Evolutionary conservation across 2,797 vertebrate genomes (phyloP).

Genomic region (Taeniopygia guttata): DNA sequence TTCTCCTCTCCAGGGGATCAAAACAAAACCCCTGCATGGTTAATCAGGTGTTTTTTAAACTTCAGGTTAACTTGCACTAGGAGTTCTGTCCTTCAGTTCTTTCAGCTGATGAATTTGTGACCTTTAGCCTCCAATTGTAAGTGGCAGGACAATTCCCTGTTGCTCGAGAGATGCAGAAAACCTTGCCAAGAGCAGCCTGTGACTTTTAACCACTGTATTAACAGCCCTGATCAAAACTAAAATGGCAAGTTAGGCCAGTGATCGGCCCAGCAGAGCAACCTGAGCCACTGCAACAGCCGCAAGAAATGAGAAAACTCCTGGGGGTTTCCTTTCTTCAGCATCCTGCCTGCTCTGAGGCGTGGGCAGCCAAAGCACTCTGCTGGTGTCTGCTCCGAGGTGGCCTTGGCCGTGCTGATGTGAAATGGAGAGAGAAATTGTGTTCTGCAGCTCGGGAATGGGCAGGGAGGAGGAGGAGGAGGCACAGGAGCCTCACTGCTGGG

Average conservation of each 20-base stretch:
- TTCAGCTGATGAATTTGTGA: conserved; percentile 23
- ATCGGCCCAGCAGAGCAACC: background rate
- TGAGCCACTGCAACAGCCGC: background rate
- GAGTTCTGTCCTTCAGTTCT: background rate
- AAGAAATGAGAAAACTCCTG: background rate
- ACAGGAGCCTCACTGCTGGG: background rate
- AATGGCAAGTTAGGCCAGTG: background rate
- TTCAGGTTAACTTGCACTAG: background rate
- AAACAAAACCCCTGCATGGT: background rate
- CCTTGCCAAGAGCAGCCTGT: background rate
- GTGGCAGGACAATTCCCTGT: conserved; percentile 21
- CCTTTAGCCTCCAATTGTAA: conserved; percentile 36
- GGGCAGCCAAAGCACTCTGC: background rate
- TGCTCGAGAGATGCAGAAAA: background rate
- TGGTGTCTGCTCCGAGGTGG: background rate
- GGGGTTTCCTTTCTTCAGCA: background rate
- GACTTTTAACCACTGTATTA: background rate
- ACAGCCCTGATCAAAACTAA: background rate
- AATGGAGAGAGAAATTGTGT: background rate
- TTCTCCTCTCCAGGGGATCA: background rate
- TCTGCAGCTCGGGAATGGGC: too few species aligned
- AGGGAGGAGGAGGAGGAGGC: background rate
- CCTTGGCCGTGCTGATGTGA: background rate
- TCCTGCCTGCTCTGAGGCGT: background rate
- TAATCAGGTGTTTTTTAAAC: background rate